Evolutionary conservation across 2,113 vertebrate genomes (phyloP).

Genomic region (Carettochelys insculpta): DNA sequence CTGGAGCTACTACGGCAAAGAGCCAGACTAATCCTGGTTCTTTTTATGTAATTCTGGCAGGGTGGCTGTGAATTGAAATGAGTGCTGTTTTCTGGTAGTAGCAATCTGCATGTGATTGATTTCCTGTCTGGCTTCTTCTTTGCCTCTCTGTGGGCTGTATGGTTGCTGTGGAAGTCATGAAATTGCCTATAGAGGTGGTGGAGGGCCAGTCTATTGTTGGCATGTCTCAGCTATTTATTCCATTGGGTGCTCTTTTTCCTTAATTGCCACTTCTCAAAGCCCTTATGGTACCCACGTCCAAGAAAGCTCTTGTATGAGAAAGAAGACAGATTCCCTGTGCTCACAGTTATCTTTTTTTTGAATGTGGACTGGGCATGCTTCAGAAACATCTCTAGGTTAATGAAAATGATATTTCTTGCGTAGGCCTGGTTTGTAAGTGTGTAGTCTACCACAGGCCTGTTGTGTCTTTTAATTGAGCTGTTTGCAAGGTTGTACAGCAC

Average conservation of each 20-base stretch:
- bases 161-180: background rate
- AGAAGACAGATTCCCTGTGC: background rate
- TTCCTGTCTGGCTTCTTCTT: background rate
- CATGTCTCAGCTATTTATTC: background rate
- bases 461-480: background rate
- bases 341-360: background rate
- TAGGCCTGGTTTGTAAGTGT: background rate
- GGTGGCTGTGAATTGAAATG: background rate
- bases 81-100: background rate
- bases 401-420: background rate
- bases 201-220: background rate
- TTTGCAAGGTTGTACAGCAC: background rate
- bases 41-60: background rate
- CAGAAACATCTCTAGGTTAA: slow-evolving; percentile 6
- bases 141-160: background rate
- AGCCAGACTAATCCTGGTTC: background rate
- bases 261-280: background rate
- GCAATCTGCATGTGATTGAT: background rate
- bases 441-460: background rate
- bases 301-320: slow-evolving; percentile 29
- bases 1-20: rapidly evolving
- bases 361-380: background rate
- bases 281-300: background rate
- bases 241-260: background rate
- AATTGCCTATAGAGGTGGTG: background rate